phyloP scores from a whole-genome alignment of 35 echinoderm and acorn worm genomes.

The Ophiothrix spiculata region DNA sequence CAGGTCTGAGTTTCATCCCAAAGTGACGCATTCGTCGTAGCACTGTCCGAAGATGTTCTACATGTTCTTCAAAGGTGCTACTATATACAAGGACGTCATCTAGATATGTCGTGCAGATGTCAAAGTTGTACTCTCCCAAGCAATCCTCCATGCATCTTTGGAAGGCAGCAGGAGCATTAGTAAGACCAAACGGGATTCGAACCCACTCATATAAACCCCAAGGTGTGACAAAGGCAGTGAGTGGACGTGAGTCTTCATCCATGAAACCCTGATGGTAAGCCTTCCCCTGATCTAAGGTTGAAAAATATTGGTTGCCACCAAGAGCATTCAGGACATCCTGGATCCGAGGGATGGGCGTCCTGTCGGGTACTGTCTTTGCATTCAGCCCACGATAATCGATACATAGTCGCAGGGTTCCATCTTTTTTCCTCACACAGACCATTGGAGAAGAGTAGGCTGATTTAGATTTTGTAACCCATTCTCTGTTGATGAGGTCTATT shows the following conservation, averaged over 20 bases:
- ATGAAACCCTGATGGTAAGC: constrained; percentile 45
- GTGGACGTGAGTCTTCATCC: background rate
- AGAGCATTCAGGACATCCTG: constrained; percentile 27
- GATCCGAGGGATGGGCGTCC: constrained; percentile 30
- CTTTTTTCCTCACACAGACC: constrained; percentile 47
- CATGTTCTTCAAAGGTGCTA: constrained; percentile 5
- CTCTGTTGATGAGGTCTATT: constrained; percentile 24
- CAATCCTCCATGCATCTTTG: no score
- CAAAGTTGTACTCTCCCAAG: no score
- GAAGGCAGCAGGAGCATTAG: no score
- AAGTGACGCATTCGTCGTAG: background rate
- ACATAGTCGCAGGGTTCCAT: constrained; percentile 40
- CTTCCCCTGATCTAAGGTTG: constrained; percentile 27
- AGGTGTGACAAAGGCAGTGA: constrained; percentile 28
- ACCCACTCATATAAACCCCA: no score
- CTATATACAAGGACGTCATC: constrained; percentile 11
- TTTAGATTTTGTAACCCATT: constrained; percentile 44
- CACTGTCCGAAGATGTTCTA: background rate
- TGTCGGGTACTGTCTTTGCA: constrained; percentile 13
- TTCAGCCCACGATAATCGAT: constrained; percentile 30
- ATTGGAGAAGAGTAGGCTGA: constrained; percentile 41
- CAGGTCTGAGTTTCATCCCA: no score
- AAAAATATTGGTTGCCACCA: constrained; percentile 21
- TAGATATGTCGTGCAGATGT: no score
- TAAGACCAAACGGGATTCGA: no score